Evolutionary conservation across 92 coral and sea anemone species (phyloP), one percentile per base, ranked within the genome.

Genomic region (Porites lobata): DNA sequence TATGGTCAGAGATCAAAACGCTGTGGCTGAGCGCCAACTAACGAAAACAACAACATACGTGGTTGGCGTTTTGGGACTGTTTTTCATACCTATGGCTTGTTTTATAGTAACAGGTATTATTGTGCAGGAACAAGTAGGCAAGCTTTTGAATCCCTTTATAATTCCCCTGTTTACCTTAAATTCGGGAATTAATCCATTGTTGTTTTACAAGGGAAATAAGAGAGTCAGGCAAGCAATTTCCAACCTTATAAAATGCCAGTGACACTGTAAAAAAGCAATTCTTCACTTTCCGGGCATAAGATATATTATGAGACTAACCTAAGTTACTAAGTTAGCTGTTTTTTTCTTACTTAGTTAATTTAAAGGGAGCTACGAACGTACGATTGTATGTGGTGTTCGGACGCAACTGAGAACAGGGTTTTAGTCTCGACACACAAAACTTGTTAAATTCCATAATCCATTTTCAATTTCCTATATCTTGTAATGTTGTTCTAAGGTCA

Each of bases 161-260:
- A 7, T 15, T 76, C 68, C 68, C 15, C 1, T 76, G 2, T 6
- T 61, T 6, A 76, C 67, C 3, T 6, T 76, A 11, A 11, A 3
- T 57, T 56, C 81, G 24, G 19, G 66, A 22, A 76, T 76, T 18
- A 57, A 76, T 52, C 81, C 81, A 13, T 18, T 76, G n/a, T 22
- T 76, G 67, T 76, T 24, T 38, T 57, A 56, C 26, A 66, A 53
- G 14, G 81, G 66, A 77, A 77, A 77, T 77, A 7, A 15, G 7
- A 57, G 58, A 20, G 22, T 77, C 1, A 77, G 19, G 53, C 2
- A 32, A 24, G 68, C 6, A 29, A 29, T 77, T 6, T 7, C 19
- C 17, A 56, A 17, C 13, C 51, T 77, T 9, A 9, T 76, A 9
- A 76, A 76, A 26, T 53, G 65, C 26, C 22, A 51, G 50, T 72